phyloP scores from a whole-genome alignment of 2,797 vertebrate species.

The Spea hammondii region DNA sequence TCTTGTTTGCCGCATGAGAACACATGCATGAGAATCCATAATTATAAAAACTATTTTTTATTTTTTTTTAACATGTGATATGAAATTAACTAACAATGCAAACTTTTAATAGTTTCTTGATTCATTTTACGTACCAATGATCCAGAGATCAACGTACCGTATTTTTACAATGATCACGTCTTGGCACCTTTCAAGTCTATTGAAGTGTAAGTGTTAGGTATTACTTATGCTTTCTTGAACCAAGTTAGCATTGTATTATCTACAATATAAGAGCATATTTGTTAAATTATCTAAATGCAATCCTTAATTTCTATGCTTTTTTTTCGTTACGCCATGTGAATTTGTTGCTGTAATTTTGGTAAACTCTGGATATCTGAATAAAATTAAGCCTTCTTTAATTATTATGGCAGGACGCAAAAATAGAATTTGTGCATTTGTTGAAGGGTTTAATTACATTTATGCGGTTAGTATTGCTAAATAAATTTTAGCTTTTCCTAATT shows the following conservation, averaged over 20 bases:
- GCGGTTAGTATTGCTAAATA: neutral
- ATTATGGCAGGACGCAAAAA: neutral
- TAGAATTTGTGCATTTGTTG: neutral
- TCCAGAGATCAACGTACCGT: conserved; percentile 25
- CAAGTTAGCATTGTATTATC: conserved; percentile 31
- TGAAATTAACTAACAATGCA: conserved; percentile 37
- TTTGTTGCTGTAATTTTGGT: too few relatives aligned
- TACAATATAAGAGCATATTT: conserved; percentile 10
- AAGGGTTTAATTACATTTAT: conserved; percentile 1
- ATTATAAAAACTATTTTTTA: neutral
- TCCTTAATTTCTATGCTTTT: conserved; percentile 15
- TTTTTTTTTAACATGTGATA: conserved; percentile 17
- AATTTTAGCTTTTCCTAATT: conserved; percentile 1
- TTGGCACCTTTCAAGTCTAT: conserved; percentile 38
- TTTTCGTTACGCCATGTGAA: neutral
- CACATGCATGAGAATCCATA: neutral
- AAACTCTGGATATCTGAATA: neutral
- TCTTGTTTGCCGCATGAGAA: neutral
- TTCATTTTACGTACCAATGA: conserved; percentile 37
- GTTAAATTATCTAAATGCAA: conserved; percentile 12
- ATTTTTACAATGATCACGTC: conserved; percentile 5
- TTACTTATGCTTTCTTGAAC: conserved; percentile 40
- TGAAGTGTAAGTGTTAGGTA: conserved; percentile 33
- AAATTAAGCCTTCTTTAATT: neutral
- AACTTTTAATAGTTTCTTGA: conserved; percentile 35